phyloP scores from a whole-genome alignment of 2,797 vertebrate species.

The Semotilus atromaculatus region DNA sequence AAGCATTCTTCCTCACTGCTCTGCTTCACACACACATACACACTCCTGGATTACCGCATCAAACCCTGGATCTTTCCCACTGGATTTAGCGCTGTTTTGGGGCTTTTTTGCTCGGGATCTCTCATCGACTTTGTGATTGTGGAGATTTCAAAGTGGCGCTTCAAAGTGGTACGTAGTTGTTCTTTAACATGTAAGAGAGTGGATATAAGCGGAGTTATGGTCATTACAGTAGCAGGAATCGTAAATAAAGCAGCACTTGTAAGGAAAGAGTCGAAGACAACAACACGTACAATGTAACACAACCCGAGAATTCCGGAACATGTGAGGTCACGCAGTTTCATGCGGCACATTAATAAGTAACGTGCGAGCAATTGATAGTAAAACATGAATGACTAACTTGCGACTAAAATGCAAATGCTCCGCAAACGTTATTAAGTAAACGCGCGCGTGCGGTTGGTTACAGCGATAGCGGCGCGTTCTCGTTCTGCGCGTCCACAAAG shows the following conservation, averaged over 20 bases:
- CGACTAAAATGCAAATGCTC: neutral
- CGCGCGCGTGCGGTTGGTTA: neutral
- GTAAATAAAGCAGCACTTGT: neutral
- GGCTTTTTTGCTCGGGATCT: neutral
- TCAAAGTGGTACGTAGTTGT: conserved; percentile 73
- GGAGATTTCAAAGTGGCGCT: conserved; percentile 79
- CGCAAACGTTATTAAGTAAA: neutral
- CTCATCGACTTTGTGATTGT: conserved; percentile 42
- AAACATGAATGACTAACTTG: neutral
- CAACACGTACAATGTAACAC: neutral
- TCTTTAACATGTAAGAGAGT: neutral
- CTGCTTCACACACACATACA: neutral
- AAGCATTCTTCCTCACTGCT: conserved; percentile 82
- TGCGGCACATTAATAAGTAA: neutral
- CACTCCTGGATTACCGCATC: conserved; percentile 10
- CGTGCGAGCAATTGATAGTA: neutral
- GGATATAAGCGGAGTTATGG: no score
- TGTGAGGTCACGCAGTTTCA: neutral
- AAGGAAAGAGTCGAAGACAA: neutral
- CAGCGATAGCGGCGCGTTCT: neutral
- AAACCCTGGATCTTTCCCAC: conserved; percentile 2
- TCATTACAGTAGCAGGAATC: neutral
- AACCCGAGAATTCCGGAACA: neutral
- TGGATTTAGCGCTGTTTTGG: conserved; percentile 30
- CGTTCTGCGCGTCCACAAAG: neutral